A percentile compares a stretch with the other conserved stretches of the same genome.
phyloP scores from a whole-genome alignment of 2,888 invertebrate species.

The Drosophila yooni region DNA sequence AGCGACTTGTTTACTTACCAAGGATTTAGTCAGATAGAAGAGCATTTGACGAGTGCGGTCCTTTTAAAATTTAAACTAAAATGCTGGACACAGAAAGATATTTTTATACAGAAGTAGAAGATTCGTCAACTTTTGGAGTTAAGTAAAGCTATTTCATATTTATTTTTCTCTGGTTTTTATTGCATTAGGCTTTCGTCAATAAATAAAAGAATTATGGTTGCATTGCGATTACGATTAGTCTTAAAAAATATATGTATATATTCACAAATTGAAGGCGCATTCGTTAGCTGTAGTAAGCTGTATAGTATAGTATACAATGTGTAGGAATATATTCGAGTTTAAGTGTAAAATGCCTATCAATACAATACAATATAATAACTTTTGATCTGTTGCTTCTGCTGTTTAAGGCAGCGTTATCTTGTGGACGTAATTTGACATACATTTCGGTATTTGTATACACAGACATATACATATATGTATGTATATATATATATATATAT shows the following conservation, averaged over 20 bases:
- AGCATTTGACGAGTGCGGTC: constrained; percentile 13
- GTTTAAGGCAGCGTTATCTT: constrained; percentile 28
- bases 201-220: constrained; percentile 36
- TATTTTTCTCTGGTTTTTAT: constrained; percentile 32
- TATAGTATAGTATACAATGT: constrained; percentile 54
- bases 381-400: constrained; percentile 47
- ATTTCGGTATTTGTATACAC: constrained; percentile 34
- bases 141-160: not conserved
- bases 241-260: constrained; percentile 54
- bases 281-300: constrained; percentile 62
- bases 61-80: constrained; percentile 45
- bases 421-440: constrained; percentile 55
- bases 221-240: constrained; percentile 23
- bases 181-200: constrained; percentile 44
- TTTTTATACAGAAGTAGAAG: constrained; percentile 7
- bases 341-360: constrained; percentile 45
- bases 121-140: constrained; percentile 10
- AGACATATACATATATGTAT: constrained; percentile 22
- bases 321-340: constrained; percentile 57
- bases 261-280: constrained; percentile 74
- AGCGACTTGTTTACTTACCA: constrained; percentile 37
- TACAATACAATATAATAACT: constrained; percentile 36
- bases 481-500: constrained; percentile 13
- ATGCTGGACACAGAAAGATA: constrained; percentile 44
- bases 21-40: constrained; percentile 9